Percentiles rank a stretch among this genome's conserved stretches.
These are phyloP conservation scores for Propithecus perrieri DNA, from an alignment of 2,797 vertebrate genomes.

Conservation along the genomic window DNA sequence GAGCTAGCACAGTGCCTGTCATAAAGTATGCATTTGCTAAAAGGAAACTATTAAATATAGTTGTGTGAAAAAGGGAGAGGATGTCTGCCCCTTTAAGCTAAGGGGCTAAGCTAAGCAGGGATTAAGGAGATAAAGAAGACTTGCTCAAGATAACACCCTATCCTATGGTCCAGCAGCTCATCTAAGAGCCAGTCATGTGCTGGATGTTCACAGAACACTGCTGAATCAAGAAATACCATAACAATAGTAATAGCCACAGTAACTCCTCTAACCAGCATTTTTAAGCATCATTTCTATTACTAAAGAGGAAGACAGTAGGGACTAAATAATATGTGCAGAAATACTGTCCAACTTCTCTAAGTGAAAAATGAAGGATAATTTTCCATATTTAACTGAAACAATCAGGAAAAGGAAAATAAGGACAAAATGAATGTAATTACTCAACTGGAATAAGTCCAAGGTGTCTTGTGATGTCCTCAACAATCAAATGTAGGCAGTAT, in stretches of 20 bases:
- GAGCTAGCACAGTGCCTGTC: not conserved
- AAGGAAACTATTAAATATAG: not conserved
- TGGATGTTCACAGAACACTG: not conserved
- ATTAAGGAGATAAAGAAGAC: not conserved
- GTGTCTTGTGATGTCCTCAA: not conserved
- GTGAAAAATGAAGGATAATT: conserved; percentile 48
- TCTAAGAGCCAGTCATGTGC: not conserved
- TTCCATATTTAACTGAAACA: conserved; percentile 18
- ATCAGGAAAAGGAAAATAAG: conserved; percentile 1
- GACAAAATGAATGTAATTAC: conserved; percentile 34
- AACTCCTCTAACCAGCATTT: not conserved
- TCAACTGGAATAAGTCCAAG: not conserved
- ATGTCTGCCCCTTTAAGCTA: not conserved
- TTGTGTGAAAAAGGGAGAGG: not conserved
- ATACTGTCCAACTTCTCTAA: not conserved
- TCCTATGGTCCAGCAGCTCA: not conserved
- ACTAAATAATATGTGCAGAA: not conserved
- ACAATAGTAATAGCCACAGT: not conserved
- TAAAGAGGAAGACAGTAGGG: not conserved
- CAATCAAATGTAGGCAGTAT: not conserved
- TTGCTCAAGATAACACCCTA: not conserved
- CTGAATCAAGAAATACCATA: not conserved
- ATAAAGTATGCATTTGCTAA: not conserved
- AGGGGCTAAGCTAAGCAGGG: not conserved
- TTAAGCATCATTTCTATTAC: not conserved